These are phyloP conservation scores for Boulengeromyrus knoepffleri DNA, from an alignment of 2,113 vertebrate genomes.

Conservation along the genomic window DNA sequence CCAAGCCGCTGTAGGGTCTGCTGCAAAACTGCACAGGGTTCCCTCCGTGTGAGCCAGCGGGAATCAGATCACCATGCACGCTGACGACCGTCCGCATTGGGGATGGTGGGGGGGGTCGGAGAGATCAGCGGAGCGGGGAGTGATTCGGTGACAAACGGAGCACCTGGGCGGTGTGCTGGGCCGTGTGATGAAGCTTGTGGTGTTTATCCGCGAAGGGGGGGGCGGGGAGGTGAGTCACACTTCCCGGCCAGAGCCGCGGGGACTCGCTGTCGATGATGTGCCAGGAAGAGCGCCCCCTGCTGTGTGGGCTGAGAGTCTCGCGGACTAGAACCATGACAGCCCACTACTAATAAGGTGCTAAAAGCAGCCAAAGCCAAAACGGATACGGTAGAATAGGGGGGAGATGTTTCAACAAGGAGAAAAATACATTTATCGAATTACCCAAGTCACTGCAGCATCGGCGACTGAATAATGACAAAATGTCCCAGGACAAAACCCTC, in stretches of 20 bases:
- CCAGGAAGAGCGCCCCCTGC: constrained; percentile 24
- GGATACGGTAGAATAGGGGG: not conserved
- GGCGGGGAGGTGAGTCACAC: constrained; percentile 49
- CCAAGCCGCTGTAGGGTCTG: not conserved
- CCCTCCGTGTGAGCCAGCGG: not conserved
- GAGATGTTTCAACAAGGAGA: not conserved
- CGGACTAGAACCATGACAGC: constrained; percentile 36
- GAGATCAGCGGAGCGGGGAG: constrained; percentile 33
- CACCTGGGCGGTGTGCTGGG: constrained; percentile 35
- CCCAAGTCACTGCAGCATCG: not conserved
- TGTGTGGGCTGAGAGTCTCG: not conserved
- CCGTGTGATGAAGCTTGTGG: constrained; percentile 55
- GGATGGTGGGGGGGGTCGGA: no score
- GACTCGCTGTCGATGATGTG: constrained; percentile 32
- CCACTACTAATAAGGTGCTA: constrained; percentile 33
- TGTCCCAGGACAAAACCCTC: not conserved
- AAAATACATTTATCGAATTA: constrained; percentile 18
- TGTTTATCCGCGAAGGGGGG: constrained; percentile 49
- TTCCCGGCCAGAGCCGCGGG: constrained; percentile 40
- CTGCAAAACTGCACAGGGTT: not conserved
- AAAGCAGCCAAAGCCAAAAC: constrained; percentile 33
- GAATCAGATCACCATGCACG: not conserved
- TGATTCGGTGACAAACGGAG: constrained; percentile 31
- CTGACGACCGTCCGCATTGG: not conserved
- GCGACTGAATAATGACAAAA: not conserved